Evolutionary conservation across 2,113 vertebrate species (phyloP).

Genomic region (Mungos mungo): DNA sequence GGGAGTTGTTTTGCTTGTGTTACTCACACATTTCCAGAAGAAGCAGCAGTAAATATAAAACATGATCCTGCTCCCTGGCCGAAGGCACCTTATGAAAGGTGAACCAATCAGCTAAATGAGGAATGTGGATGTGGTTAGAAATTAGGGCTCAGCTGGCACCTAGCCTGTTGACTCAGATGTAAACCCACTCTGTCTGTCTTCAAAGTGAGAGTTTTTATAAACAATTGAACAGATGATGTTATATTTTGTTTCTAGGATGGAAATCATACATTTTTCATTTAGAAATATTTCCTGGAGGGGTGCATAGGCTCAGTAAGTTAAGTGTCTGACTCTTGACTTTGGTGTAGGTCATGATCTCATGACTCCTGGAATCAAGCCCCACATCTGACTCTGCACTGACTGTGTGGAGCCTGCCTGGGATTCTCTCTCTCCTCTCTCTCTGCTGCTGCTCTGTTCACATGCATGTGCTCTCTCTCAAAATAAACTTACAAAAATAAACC

Average conservation of each 20-base stretch:
- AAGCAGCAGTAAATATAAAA: not conserved
- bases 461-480: no score
- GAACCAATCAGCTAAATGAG: not conserved
- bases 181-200: not conserved
- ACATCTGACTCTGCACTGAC: no score
- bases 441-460: no score
- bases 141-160: not conserved
- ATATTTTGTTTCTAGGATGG: not conserved
- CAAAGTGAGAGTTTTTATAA: not conserved
- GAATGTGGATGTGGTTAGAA: not conserved
- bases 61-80: not conserved
- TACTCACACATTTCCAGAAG: not conserved
- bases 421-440: no score
- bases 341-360: no score
- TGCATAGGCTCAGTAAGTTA: no score
- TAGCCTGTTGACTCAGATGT: not conserved
- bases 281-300: not conserved
- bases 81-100: not conserved
- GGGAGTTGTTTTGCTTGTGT: not conserved
- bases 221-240: not conserved
- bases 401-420: no score
- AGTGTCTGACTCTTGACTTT: no score
- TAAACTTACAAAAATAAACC: no score
- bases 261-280: not conserved
- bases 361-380: no score